These are phyloP conservation scores for Yponomeuta plumbellus DNA, from an alignment of 2,888 invertebrate species.

Conservation along the genomic window DNA sequence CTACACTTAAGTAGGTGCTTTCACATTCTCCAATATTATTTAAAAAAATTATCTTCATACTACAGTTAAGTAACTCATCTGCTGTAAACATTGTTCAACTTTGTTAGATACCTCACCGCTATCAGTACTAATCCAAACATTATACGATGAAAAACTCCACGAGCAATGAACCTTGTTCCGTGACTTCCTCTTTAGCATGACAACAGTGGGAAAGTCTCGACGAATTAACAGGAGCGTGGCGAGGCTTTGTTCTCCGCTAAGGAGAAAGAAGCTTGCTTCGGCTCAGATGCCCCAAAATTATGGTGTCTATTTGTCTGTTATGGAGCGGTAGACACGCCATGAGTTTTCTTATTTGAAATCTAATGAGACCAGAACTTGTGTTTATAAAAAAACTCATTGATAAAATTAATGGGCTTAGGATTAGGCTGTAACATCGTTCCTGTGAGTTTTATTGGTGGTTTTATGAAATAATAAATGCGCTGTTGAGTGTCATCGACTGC, in stretches of 20 bases:
- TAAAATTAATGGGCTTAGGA: no score
- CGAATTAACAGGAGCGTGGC: conserved; percentile 62
- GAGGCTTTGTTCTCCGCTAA: conserved; percentile 57
- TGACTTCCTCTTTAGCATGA: conserved; percentile 71
- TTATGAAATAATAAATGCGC: no score
- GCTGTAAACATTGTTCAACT: no score
- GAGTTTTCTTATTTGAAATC: background rate
- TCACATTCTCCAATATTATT: no score
- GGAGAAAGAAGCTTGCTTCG: conserved; percentile 37
- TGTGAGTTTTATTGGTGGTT: no score
- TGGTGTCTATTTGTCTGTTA: background rate
- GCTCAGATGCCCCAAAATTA: conserved; percentile 21
- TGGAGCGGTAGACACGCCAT: conserved; percentile 1
- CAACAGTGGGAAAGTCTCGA: conserved; percentile 58
- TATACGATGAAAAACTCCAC: conserved; percentile 5
- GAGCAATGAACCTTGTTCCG: conserved; percentile 58
- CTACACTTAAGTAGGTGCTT: no score
- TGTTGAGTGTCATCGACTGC: no score
- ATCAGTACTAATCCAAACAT: conserved; percentile 5
- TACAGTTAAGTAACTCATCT: no score
- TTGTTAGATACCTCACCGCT: no score
- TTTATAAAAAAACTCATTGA: background rate
- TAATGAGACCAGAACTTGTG: background rate
- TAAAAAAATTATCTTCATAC: no score
- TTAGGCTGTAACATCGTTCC: no score